Conservation (phyloP, 2,888 invertebrate genomes). For the Cecidostiba fungosa region DNA sequence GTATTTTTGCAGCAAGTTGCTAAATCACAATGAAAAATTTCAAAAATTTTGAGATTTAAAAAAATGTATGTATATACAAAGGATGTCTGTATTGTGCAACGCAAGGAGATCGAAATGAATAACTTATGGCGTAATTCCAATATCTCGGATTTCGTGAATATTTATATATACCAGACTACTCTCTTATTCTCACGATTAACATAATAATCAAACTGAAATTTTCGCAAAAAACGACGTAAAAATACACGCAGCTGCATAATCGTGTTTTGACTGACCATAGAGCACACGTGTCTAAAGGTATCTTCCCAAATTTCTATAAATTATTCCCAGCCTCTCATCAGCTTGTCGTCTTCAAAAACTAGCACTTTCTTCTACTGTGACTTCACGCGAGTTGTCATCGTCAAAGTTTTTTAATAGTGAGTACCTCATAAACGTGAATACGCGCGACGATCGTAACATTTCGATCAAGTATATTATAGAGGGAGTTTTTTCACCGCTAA, state of each 20-base stretch:
- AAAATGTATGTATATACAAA: neutral
- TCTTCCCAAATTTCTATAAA: neutral
- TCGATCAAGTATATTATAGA: too few species aligned
- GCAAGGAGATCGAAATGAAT: neutral
- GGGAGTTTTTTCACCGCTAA: too few species aligned
- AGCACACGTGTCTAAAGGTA: too few species aligned
- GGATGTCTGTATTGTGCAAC: neutral
- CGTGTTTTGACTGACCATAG: too few species aligned
- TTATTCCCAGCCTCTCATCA: neutral
- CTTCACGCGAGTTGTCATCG: neutral
- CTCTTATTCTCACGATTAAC: neutral
- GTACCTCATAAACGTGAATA: too few species aligned
- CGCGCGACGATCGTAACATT: too few species aligned
- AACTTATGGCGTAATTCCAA: neutral
- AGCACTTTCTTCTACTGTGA: neutral
- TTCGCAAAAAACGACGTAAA: neutral
- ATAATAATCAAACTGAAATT: neutral
- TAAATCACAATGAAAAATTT: neutral
- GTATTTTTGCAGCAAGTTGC: neutral
- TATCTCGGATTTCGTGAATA: neutral
- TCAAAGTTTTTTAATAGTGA: too few species aligned
- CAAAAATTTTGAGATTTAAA: neutral
- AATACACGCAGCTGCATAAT: neutral
- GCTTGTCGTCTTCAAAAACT: neutral
- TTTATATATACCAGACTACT: too few species aligned